These are phyloP conservation scores for Leptodactylus fallax DNA, from an alignment of 2,797 vertebrate genomes.

Conservation along the genomic window DNA sequence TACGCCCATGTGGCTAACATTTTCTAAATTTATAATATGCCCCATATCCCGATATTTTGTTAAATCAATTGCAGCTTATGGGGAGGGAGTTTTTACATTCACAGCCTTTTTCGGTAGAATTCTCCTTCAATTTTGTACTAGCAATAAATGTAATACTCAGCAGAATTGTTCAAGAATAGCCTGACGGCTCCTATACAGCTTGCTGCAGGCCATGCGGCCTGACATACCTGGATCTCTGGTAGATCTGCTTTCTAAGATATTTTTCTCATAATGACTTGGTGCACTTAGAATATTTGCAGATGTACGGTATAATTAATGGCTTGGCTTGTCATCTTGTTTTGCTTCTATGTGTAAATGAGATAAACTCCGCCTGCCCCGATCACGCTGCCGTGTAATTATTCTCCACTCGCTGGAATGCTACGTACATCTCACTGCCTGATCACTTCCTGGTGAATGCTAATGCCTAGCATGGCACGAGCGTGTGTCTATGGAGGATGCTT, in stretches of 20 bases:
- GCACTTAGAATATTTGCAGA: slow-evolving; percentile 7
- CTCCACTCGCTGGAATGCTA: background rate
- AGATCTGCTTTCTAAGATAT: slow-evolving; percentile 13
- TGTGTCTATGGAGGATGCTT: background rate
- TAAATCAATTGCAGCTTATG: no score
- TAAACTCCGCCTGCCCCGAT: slow-evolving; percentile 42
- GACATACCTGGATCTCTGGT: background rate
- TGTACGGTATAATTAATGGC: slow-evolving; percentile 38
- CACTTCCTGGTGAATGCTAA: slow-evolving; percentile 21
- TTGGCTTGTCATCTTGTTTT: slow-evolving; percentile 43
- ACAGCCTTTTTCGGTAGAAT: no score
- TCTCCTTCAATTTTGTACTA: background rate
- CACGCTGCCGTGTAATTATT: slow-evolving; percentile 43
- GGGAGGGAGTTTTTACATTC: no score
- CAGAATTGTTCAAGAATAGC: background rate
- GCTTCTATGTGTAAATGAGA: slow-evolving; percentile 50
- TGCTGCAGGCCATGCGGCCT: background rate
- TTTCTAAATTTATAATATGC: no score
- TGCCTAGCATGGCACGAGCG: background rate
- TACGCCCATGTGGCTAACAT: no score
- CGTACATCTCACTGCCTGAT: slow-evolving; percentile 11
- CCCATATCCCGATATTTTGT: no score
- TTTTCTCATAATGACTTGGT: slow-evolving; percentile 3
- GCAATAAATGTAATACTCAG: background rate
- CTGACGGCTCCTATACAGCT: background rate